These are phyloP conservation scores for Deroptyus accipitrinus DNA, from an alignment of 2,113 vertebrate species.

Conservation along the genomic window DNA sequence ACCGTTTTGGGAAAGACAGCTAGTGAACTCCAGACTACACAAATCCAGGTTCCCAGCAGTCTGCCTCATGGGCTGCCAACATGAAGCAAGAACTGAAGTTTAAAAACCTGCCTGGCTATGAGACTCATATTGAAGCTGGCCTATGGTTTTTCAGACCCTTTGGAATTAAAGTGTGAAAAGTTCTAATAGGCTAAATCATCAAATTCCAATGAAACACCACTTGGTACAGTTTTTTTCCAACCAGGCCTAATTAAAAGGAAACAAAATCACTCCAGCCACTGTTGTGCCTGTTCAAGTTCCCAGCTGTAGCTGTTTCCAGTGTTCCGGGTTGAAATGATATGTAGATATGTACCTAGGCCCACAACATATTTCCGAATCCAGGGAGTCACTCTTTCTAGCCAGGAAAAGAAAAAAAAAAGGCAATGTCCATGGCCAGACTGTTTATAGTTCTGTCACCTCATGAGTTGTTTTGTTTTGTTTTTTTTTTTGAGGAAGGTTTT, in stretches of 20 bases:
- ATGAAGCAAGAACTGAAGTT: neutral
- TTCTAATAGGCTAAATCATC: neutral
- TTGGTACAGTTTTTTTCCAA: neutral
- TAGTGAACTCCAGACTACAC: neutral
- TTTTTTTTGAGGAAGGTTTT: neutral
- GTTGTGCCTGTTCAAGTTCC: neutral
- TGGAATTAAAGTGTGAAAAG: constrained; percentile 13
- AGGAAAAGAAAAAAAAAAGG: neutral
- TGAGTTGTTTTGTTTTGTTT: neutral
- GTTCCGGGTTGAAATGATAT: neutral
- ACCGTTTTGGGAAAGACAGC: neutral
- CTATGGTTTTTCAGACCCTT: neutral
- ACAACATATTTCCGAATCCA: neutral
- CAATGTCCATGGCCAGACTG: neutral
- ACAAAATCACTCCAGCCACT: neutral
- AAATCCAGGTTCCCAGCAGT: neutral
- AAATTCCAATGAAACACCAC: neutral
- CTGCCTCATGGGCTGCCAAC: neutral
- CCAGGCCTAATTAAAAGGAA: neutral
- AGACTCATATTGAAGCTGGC: neutral
- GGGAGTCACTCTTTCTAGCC: neutral
- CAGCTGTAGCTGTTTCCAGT: neutral
- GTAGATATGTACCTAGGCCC: neutral
- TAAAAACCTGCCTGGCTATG: neutral
- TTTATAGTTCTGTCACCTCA: constrained; percentile 12